phyloP scores from a whole-genome alignment of 2,888 invertebrate genomes.

The Mesorhabditis sp. region DNA sequence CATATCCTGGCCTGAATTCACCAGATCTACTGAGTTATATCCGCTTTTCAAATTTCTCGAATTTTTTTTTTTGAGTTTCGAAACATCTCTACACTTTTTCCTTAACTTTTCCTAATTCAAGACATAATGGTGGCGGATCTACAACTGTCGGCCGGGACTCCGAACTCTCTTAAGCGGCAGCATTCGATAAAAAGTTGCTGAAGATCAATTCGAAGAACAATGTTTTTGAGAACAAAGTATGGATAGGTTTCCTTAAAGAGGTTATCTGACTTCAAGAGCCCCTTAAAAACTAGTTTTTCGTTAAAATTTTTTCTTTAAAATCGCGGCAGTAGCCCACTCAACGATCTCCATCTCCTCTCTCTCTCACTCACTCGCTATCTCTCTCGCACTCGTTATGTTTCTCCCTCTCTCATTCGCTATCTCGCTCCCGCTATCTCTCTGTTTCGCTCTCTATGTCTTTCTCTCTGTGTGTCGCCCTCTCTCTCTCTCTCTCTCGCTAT shows the following conservation, averaged over 20 bases:
- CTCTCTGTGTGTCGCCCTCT: too few species aligned
- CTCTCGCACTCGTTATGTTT: slow-evolving; percentile 3
- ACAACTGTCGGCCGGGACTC: slow-evolving; percentile 8
- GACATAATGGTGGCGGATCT: neutral
- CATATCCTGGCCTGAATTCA: too few species aligned
- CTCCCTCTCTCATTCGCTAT: slow-evolving; percentile 9
- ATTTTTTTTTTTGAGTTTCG: neutral
- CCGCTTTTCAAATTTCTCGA: too few species aligned
- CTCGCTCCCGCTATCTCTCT: neutral
- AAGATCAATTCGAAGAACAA: neutral
- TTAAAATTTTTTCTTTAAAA: neutral
- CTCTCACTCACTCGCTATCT: neutral
- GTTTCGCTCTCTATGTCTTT: neutral
- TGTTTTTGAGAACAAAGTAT: neutral
- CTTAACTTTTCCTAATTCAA: neutral
- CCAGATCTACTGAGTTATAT: too few species aligned
- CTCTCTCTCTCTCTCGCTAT: too few species aligned
- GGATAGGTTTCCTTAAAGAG: too few species aligned
- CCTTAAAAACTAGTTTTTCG: too few species aligned
- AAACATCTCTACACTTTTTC: neutral
- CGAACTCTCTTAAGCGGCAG: slow-evolving; percentile 10
- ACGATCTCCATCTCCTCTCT: slow-evolving; percentile 7
- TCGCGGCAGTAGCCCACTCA: slow-evolving; percentile 13
- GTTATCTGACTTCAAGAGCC: too few species aligned
- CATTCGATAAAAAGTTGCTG: neutral